Evolutionary conservation across 2,797 vertebrate species (phyloP).

Genomic region (Sciaenops ocellatus): DNA sequence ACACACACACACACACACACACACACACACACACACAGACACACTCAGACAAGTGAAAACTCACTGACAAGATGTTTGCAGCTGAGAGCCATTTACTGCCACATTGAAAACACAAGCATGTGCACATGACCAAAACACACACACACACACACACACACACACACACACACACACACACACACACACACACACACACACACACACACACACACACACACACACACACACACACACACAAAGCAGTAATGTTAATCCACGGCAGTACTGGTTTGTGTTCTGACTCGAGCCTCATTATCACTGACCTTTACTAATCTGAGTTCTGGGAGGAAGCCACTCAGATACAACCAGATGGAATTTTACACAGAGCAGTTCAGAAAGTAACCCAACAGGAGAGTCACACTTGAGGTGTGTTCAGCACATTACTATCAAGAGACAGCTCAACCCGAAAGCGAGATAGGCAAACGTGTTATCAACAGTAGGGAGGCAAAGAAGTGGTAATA

Average conservation of each 20-base stretch:
- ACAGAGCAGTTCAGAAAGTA: constrained; percentile 26
- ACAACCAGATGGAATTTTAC: constrained; percentile 44
- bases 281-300: constrained; percentile 66
- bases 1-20: constrained; percentile 28
- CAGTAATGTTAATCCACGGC: constrained; percentile 57
- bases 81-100: constrained; percentile 59
- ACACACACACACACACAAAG: constrained; percentile 28
- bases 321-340: constrained; percentile 53
- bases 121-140: constrained; percentile 43
- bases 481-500: neutral
- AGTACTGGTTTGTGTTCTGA: constrained; percentile 63
- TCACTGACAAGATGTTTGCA: constrained; percentile 52
- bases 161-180: constrained; percentile 1
- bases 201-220: constrained; percentile 9
- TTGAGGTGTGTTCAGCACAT: neutral
- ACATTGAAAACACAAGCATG: constrained; percentile 50
- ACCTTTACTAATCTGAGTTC: constrained; percentile 70
- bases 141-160: constrained; percentile 9
- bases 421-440: neutral
- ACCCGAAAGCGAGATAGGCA: constrained; percentile 5
- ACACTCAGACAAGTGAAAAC: constrained; percentile 29
- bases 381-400: neutral
- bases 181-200: constrained; percentile 28
- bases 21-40: constrained; percentile 20
- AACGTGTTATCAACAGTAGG: constrained; percentile 7